These are phyloP conservation scores for Tupaia tana DNA, from an alignment of 2,113 vertebrate species.

Conservation along the genomic window DNA sequence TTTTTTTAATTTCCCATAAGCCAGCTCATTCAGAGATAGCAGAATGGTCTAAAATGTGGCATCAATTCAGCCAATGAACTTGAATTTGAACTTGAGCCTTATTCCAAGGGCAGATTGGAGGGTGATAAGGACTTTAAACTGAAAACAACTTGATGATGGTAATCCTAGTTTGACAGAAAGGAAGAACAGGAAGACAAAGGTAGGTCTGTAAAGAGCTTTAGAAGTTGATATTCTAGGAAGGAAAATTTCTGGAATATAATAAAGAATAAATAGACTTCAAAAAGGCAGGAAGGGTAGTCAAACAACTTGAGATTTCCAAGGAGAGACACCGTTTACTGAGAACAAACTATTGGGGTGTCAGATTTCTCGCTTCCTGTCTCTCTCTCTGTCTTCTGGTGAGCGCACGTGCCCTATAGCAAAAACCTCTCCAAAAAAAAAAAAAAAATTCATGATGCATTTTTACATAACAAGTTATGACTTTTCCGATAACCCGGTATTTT, in stretches of 20 bases:
- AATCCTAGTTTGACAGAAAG: neutral
- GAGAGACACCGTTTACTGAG: neutral
- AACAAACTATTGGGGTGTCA: neutral
- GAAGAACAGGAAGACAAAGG: neutral
- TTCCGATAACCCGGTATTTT: neutral
- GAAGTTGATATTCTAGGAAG: neutral
- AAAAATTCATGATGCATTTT: too few relatives aligned
- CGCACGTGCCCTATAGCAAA: too few relatives aligned
- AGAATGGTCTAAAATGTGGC: neutral
- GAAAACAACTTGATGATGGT: neutral
- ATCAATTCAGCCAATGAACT: neutral
- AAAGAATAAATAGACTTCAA: constrained; percentile 31
- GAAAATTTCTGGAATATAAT: neutral
- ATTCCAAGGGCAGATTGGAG: neutral
- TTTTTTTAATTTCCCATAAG: neutral
- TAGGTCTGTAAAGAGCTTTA: constrained; percentile 15
- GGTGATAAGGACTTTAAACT: neutral
- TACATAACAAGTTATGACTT: too few relatives aligned
- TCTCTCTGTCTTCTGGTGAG: too few relatives aligned
- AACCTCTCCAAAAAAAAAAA: too few relatives aligned
- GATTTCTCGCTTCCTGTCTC: too few relatives aligned
- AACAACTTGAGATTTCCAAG: constrained; percentile 29
- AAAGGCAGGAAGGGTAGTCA: neutral
- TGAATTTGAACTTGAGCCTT: constrained; percentile 7
- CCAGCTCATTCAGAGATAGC: neutral